Conservation (phyloP, 92 coral and sea anemone species). For the Siderastrea siderea region DNA sequence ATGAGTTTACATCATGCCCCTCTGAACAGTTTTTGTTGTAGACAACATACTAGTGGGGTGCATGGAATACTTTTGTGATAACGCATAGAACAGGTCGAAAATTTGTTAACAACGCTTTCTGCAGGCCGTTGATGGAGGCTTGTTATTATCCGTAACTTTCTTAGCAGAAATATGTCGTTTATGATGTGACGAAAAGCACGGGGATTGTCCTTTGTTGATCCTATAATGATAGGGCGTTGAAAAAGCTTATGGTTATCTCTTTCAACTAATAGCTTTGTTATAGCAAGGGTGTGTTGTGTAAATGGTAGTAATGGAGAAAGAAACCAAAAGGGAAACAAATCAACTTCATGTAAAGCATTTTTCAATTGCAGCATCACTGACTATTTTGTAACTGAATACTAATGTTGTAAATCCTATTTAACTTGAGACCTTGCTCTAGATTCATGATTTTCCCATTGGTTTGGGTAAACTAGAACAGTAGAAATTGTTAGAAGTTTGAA, state of each 20-base stretch:
- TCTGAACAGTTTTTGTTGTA: background rate
- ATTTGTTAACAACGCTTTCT: conserved; percentile 34
- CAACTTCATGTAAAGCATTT: background rate
- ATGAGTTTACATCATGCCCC: conserved; percentile 3
- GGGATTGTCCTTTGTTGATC: background rate
- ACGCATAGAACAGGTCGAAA: conserved; percentile 29
- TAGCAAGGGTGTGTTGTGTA: conserved; percentile 25
- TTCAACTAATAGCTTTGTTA: conserved; percentile 41
- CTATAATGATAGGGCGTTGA: conserved; percentile 40
- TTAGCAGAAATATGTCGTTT: background rate
- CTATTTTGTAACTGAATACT: background rate
- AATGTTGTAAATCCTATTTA: background rate
- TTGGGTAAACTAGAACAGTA: background rate
- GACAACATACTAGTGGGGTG: background rate
- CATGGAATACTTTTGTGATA: background rate
- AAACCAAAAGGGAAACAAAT: background rate
- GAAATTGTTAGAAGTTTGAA: background rate
- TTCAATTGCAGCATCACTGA: background rate
- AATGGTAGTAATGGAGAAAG: background rate
- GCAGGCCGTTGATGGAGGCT: conserved; percentile 45
- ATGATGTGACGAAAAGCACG: conserved; percentile 43
- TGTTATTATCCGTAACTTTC: conserved; percentile 15
- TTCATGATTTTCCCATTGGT: background rate
- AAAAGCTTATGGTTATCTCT: conserved; percentile 21
- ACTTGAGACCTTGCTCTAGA: conserved; percentile 4